These are phyloP conservation scores for Orthonychiurus folsomi DNA, from an alignment of 2,888 invertebrate genomes.

Conservation along the genomic window DNA sequence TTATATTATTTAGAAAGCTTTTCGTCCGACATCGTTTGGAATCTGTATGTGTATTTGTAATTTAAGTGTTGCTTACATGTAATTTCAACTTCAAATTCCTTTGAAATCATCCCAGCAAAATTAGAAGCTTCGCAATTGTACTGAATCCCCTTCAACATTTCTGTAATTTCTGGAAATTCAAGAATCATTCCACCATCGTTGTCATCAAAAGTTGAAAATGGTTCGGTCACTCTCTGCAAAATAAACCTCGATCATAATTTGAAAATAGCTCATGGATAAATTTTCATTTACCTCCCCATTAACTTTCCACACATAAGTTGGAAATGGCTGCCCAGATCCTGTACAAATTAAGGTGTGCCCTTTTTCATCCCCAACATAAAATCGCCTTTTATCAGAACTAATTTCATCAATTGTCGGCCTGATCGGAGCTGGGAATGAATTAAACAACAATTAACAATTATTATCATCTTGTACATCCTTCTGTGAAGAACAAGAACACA, in stretches of 20 bases:
- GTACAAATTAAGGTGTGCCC: background rate
- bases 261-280: too few relatives aligned
- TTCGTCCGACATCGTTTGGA: too few relatives aligned
- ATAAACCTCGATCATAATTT: background rate
- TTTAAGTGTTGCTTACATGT: background rate
- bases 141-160: background rate
- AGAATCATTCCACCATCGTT: background rate
- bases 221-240: background rate
- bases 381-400: background rate
- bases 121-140: background rate
- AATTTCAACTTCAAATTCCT: background rate
- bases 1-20: background rate
- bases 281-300: constrained; percentile 1
- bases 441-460: too few relatives aligned
- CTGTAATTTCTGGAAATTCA: background rate
- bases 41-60: too few relatives aligned
- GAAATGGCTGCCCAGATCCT: background rate
- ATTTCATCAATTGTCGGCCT: background rate
- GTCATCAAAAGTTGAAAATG: background rate
- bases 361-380: background rate
- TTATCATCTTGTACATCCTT: too few relatives aligned
- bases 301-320: background rate
- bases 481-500: too few relatives aligned
- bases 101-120: background rate
- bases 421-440: background rate